These are phyloP conservation scores for Ceyx melanurus DNA, from an alignment of 2,113 vertebrate genomes.

Conservation along the genomic window DNA sequence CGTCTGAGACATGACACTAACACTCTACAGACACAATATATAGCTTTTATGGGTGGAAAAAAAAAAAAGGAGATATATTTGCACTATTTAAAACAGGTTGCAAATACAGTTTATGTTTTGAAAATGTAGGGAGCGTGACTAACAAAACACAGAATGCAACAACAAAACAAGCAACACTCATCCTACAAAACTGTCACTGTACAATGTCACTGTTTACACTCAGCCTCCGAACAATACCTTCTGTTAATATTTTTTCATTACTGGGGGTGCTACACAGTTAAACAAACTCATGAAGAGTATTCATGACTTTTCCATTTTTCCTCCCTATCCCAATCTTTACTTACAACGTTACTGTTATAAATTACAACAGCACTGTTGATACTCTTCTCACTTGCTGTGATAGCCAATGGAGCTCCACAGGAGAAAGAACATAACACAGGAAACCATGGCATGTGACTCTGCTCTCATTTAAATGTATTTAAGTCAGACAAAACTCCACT, in stretches of 20 bases:
- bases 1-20: conserved; percentile 11
- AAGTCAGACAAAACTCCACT: conserved; percentile 4
- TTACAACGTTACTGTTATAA: neutral
- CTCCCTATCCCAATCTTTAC: conserved; percentile 16
- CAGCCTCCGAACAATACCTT: conserved; percentile 42
- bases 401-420: neutral
- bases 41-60: neutral
- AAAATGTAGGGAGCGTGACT: neutral
- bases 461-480: conserved; percentile 1
- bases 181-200: conserved; percentile 32
- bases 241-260: conserved; percentile 60
- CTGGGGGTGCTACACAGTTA: conserved; percentile 47
- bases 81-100: conserved; percentile 37
- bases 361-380: neutral
- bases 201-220: conserved; percentile 14
- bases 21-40: neutral
- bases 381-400: conserved; percentile 33
- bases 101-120: conserved; percentile 17
- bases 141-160: conserved; percentile 37
- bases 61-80: neutral
- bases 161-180: conserved; percentile 53
- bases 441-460: neutral
- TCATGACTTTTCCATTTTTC: conserved; percentile 10
- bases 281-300: conserved; percentile 30
- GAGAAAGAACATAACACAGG: conserved; percentile 1